Evolutionary conservation across 2,888 invertebrate genomes (phyloP), one percentile per base, ranked within the genome.

Genomic region (Polyommatus iphigenia): DNA sequence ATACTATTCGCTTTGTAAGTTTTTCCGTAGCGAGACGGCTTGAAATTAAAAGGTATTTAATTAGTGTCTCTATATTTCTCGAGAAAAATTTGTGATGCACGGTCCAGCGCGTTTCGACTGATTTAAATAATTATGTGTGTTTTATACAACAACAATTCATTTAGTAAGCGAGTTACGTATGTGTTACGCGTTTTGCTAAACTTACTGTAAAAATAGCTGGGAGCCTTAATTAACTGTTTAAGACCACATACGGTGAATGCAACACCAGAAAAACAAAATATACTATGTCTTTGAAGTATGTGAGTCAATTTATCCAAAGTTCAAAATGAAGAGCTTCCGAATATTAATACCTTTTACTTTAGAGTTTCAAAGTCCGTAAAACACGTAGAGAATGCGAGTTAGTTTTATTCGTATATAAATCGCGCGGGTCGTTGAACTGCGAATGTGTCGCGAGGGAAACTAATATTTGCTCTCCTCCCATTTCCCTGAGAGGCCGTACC

Each of bases 401-500:
- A 81, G 80, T 80, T 81, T 83, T 84, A 85, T 85, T 84, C 83
- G 83, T 83, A 81, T 85, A 87, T 91, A 92, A 90, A 90, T 90
- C 85, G 85, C 86, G 82, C 88, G 87, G 91, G 91, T 92, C 92
- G 90, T 88, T 87, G 92, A 91, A 90, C 93, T 87, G 88, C 83
- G 85, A 87, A 87, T 87, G 86, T 86, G 87, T 89, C 86, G 86
- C 86, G 87, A 88, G 89, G 88, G 87, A 88, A 90, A 90, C 90
- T 90, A 91, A 91, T 92, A 93, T 93, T 93, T 91, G 88, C 89
- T 85, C 88, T 89, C 88, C 88, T 90, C 89, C 88, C 87, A 87
- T 87, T 90, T 91, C 88, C 91, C 89, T 83, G 85, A 88, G 91
- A 89, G 88, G 86, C 86, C 85, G 84, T 85, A 87, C 81, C 80